Conservation (phyloP, 2,888 invertebrate genomes). For the Brassicogethes aeneus region DNA sequence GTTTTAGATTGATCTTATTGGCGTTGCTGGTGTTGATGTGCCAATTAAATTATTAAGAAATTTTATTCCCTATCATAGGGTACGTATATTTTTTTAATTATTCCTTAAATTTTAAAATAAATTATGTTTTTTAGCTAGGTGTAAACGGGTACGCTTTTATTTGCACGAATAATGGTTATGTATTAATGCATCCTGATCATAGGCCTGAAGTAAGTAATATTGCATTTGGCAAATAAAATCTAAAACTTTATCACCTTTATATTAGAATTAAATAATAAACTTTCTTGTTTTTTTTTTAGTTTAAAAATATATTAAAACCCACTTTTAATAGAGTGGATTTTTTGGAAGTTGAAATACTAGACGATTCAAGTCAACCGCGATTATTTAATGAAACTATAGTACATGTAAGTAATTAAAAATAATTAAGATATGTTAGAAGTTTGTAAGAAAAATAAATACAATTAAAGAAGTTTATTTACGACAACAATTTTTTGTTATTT, state of each 20-base stretch:
- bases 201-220: slow-evolving; percentile 68
- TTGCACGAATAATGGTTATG: slow-evolving; percentile 90
- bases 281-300: slow-evolving; percentile 21
- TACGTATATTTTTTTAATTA: slow-evolving; percentile 38
- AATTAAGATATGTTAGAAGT: too few species aligned
- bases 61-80: slow-evolving; percentile 78
- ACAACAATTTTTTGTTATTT: too few species aligned
- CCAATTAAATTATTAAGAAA: slow-evolving; percentile 84
- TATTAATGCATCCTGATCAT: slow-evolving; percentile 88
- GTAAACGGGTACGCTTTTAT: slow-evolving; percentile 92
- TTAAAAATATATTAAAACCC: slow-evolving; percentile 67
- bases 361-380: slow-evolving; percentile 55
- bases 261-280: too few species aligned
- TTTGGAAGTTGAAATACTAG: slow-evolving; percentile 83
- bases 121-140: slow-evolving; percentile 60
- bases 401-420: slow-evolving; percentile 24
- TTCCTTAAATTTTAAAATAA: slow-evolving; percentile 2
- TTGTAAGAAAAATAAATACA: too few species aligned
- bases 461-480: too few species aligned
- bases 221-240: too few species aligned
- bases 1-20: slow-evolving; percentile 61
- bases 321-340: slow-evolving; percentile 96
- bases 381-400: slow-evolving; percentile 55
- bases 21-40: slow-evolving; percentile 95
- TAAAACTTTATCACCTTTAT: too few species aligned